Base-by-base conservation (phyloP, 2,888 invertebrate genomes). In the Blera fallax region DNA sequence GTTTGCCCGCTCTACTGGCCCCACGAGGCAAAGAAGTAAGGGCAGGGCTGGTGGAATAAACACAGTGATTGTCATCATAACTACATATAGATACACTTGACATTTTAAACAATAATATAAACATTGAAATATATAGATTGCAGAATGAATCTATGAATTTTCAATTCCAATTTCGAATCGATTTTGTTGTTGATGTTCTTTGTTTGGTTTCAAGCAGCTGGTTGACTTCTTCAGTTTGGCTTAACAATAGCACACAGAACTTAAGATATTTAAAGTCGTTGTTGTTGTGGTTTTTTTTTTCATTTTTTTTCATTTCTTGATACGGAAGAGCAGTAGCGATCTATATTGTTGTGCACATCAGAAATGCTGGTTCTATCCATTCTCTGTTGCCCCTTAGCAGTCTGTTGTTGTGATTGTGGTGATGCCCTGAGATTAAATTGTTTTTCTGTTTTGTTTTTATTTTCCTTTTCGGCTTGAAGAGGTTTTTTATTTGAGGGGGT, bases 91-190 rank as follows among this genome's bases (percentile, higher is more conserved):
- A 72, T 79, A 72, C 79, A 80, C 79, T 80, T 80, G 79, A 80
- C 73, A 80, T 80, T 73, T 80, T 73, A 18, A 80, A 80, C 73
- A 80, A 73, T 67, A 80, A 79, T 43, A 80, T 32, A 73, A 73
- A 73, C 65, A 80, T 32, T 43, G 34, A 50, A 40, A 65, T 34
- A 58, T 54, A 79, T 58, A 58, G 79, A 58, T 67, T 80, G 65
- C 58, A 32, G 73, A 67, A 52, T 80, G 73, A 56, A 80, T 80
- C 79, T 80, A 80, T 80, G 73, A 73, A 80, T 80, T 73, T 73
- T 50, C 50, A 73, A 80, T 72, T 60, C 50, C 72, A 48, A 79
- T 73, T 73, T 43, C 14, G 48, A 72, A 72, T 70, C 62, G 78
- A 78, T 70, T 64, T 78, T 21, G 43, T 43, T 74, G 64, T 65